Conservation (phyloP, 2,797 vertebrate genomes). For the Phrynocephalus forsythii region DNA sequence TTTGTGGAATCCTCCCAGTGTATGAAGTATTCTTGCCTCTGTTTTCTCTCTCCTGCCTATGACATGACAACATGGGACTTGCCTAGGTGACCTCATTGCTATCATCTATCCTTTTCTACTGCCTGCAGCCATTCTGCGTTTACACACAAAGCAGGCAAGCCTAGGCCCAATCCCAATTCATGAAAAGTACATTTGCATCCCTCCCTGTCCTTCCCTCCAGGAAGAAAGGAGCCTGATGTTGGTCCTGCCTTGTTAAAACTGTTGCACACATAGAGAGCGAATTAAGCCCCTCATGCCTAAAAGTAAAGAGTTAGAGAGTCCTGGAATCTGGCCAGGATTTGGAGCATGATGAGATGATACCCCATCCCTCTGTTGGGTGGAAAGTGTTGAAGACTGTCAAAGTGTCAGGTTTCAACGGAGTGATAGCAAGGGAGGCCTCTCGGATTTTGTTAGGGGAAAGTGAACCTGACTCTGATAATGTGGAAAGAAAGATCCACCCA, state of each 20-base stretch:
- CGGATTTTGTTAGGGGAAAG: background rate
- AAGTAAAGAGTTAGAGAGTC: background rate
- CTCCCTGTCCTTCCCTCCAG: slow-evolving; percentile 1
- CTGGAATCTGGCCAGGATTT: slow-evolving; percentile 21
- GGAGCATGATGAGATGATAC: slow-evolving; percentile 5
- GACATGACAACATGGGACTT: slow-evolving; percentile 18
- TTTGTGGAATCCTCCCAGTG: background rate
- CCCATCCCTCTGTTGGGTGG: background rate
- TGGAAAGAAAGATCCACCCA: no score
- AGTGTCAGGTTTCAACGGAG: slow-evolving; percentile 12
- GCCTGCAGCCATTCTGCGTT: slow-evolving; percentile 41
- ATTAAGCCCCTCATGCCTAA: background rate
- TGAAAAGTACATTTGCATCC: slow-evolving; percentile 24
- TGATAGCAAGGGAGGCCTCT: background rate
- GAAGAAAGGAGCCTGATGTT: slow-evolving; percentile 23
- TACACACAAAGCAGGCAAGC: slow-evolving; percentile 33
- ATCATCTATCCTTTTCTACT: slow-evolving; percentile 15
- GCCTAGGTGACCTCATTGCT: slow-evolving; percentile 36
- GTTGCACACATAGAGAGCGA: background rate
- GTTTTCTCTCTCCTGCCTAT: background rate
- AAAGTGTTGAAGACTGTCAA: background rate
- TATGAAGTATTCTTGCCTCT: background rate
- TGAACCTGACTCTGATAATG: background rate
- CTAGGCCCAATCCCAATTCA: slow-evolving; percentile 27
- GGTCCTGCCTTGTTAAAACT: slow-evolving; percentile 27